Evolutionary conservation across 1,140 invertebrate genomes (phyloP).

Genomic region (Dryas iulia): DNA sequence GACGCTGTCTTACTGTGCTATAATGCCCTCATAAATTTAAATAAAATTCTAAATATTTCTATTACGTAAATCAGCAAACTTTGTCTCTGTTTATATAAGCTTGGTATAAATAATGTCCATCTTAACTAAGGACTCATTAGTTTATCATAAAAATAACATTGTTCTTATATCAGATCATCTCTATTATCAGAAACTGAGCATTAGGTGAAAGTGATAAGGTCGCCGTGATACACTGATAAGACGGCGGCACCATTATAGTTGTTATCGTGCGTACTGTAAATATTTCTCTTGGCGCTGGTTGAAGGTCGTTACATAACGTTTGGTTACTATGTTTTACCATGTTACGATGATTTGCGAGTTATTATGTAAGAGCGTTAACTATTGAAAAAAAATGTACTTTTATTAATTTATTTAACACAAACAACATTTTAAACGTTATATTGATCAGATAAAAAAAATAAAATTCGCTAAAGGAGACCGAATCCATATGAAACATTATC

Average conservation of each 20-base stretch:
- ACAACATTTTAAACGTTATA: too few species aligned
- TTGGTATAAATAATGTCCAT: background rate
- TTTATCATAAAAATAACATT: constrained; percentile 29
- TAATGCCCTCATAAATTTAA: too few species aligned
- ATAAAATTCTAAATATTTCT: background rate
- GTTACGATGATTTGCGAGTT: background rate
- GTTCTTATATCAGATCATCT: constrained; percentile 26
- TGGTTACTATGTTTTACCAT: background rate
- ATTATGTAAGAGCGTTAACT: constrained; percentile 9
- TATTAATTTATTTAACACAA: too few species aligned
- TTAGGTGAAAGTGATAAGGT: constrained; percentile 31
- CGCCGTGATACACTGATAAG: constrained; percentile 4
- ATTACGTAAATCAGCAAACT: background rate
- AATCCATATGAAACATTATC: too few species aligned
- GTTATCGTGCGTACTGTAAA: constrained; percentile 27
- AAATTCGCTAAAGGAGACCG: too few species aligned
- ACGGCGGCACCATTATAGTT: constrained; percentile 24
- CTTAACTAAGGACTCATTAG: background rate
- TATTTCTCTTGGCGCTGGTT: constrained; percentile 21
- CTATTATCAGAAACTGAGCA: constrained; percentile 6
- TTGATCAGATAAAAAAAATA: too few species aligned
- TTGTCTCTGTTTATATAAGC: background rate
- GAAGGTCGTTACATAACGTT: constrained; percentile 23
- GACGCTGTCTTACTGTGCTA: too few species aligned
- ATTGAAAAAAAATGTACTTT: too few species aligned